phyloP scores from a whole-genome alignment of 2,113 vertebrate species.

The Tenrec ecaudatus region DNA sequence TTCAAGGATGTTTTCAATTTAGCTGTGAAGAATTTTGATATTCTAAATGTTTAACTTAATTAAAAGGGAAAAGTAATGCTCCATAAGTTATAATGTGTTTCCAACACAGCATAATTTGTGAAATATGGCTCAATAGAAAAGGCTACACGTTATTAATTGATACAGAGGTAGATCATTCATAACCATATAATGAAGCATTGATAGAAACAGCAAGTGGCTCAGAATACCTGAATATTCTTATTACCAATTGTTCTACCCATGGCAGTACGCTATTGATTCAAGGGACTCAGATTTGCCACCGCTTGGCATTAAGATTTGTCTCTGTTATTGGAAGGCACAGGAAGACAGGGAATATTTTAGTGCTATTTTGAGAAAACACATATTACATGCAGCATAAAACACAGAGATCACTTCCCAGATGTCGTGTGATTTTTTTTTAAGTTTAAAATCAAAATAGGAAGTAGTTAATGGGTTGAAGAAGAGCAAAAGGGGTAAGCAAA shows the following conservation, averaged over 20 bases:
- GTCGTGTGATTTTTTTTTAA: not conserved
- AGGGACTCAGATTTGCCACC: not conserved
- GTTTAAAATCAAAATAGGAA: not conserved
- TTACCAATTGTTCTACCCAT: not conserved
- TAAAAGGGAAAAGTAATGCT: conserved; percentile 64
- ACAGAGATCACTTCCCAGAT: not conserved
- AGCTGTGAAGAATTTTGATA: conserved; percentile 62
- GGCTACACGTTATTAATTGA: conserved; percentile 38
- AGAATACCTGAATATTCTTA: not conserved
- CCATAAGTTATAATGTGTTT: conserved; percentile 47
- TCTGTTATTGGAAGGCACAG: not conserved
- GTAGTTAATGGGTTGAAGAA: not conserved
- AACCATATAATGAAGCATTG: not conserved
- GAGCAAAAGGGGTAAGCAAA: not conserved
- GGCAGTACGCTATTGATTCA: not conserved
- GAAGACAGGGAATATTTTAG: not conserved
- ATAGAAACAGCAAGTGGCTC: not conserved
- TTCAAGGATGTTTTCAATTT: conserved; percentile 23
- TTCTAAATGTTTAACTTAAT: conserved; percentile 57
- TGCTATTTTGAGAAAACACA: not conserved
- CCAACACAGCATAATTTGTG: conserved; percentile 19
- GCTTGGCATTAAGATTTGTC: not conserved
- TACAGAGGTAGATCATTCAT: conserved; percentile 25
- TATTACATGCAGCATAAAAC: not conserved
- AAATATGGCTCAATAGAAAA: conserved; percentile 57